Evolutionary conservation across 2,797 vertebrate species (phyloP).

Genomic region (Sylvilagus floridanus): DNA sequence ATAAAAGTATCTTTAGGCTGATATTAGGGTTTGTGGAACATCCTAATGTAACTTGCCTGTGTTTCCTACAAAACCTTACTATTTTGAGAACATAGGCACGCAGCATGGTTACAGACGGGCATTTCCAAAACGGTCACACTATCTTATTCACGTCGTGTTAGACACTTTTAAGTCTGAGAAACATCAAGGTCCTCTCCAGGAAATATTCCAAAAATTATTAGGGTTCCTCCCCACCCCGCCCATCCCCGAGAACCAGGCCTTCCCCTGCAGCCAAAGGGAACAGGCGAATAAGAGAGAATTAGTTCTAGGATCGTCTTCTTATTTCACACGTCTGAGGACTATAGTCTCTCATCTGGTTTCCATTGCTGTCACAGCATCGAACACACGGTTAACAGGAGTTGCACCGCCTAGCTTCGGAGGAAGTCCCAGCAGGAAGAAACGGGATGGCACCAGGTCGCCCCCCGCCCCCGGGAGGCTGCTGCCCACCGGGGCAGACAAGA

Average conservation of each 20-base stretch:
- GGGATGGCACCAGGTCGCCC: conserved; percentile 11
- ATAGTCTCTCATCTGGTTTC: conserved; percentile 21
- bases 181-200: not conserved
- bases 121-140: conserved; percentile 3
- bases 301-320: conserved; percentile 37
- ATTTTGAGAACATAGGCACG: not conserved
- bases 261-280: not conserved
- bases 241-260: not conserved
- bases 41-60: not conserved
- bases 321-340: conserved; percentile 38
- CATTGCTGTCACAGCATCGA: conserved; percentile 17
- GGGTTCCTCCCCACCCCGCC: not conserved
- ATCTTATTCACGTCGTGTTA: not conserved
- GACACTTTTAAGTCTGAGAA: conserved; percentile 36
- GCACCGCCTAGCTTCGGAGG: conserved; percentile 34
- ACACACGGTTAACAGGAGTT: not conserved
- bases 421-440: not conserved
- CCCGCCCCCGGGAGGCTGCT: not conserved
- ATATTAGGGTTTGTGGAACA: conserved; percentile 23
- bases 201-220: conserved; percentile 15
- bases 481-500: conserved; percentile 4
- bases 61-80: not conserved
- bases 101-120: not conserved
- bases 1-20: not conserved
- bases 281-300: not conserved